A percentile compares a stretch with the other conserved stretches of the same genome.
Conservation (phyloP, 2,888 invertebrate genomes). For the Nomada flava region DNA sequence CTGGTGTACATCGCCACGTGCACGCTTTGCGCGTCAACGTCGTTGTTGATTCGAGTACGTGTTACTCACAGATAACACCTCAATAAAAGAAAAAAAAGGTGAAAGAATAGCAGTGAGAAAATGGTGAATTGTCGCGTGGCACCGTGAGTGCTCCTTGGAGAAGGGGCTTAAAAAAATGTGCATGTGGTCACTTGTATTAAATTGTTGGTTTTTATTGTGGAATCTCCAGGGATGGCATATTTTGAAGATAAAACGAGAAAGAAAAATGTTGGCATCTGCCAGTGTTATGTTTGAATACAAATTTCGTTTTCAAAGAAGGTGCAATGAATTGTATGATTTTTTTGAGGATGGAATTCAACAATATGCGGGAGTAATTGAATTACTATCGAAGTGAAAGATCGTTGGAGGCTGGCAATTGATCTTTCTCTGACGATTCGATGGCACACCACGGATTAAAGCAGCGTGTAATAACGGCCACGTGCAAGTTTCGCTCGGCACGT, state of each 20-base stretch:
- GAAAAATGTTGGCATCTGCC: neutral
- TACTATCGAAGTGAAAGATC: neutral
- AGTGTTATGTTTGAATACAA: neutral
- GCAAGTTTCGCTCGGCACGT: constrained; percentile 57
- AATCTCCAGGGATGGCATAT: neutral
- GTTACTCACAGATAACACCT: constrained; percentile 55
- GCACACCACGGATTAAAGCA: constrained; percentile 66
- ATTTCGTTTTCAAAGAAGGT: neutral
- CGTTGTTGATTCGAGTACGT: constrained; percentile 43
- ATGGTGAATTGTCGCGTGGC: constrained; percentile 71
- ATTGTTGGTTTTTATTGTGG: neutral
- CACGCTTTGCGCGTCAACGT: constrained; percentile 53
- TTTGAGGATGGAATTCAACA: neutral
- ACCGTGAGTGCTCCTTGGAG: constrained; percentile 59
- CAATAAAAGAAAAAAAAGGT: constrained; percentile 25
- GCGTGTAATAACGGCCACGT: constrained; percentile 69
- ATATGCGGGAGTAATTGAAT: neutral
- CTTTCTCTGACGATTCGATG: constrained; percentile 34
- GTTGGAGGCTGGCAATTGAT: constrained; percentile 62
- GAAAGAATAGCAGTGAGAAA: constrained; percentile 62
- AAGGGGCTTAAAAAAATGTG: constrained; percentile 10
- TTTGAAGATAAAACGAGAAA: neutral
- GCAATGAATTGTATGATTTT: neutral
- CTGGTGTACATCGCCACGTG: constrained; percentile 52
- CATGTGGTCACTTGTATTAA: neutral